A percentile compares a stretch with the other conserved stretches of the same genome.
Conservation (phyloP, 1,140 invertebrate genomes). For the Eueides isabella region DNA sequence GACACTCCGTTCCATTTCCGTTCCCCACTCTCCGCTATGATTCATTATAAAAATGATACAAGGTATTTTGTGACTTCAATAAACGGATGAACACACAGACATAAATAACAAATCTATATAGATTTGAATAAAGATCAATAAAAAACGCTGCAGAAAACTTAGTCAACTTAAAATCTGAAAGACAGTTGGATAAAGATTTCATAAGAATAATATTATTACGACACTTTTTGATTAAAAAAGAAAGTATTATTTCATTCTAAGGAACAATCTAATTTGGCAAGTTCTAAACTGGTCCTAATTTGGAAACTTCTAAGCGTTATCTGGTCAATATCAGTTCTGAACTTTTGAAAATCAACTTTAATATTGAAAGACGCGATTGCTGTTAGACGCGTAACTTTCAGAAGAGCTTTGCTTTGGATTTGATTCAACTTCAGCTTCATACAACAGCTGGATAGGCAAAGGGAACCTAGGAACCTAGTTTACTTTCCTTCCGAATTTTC, state of each 20-base stretch:
- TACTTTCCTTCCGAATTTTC: too few species aligned
- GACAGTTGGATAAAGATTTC: background rate
- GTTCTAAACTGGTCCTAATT: too few species aligned
- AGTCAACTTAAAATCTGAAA: background rate
- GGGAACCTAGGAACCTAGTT: too few species aligned
- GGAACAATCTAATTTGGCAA: background rate
- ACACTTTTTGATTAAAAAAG: conserved; percentile 9
- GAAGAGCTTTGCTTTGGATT: background rate
- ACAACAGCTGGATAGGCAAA: too few species aligned
- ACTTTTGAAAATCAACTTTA: background rate
- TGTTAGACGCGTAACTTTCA: background rate
- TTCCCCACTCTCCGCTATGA: too few species aligned
- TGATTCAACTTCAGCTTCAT: background rate
- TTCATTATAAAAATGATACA: too few species aligned
- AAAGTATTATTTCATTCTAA: background rate
- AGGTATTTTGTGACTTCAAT: too few species aligned
- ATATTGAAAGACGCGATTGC: background rate
- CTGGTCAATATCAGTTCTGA: conserved; percentile 1
- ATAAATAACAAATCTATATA: too few species aligned
- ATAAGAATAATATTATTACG: background rate
- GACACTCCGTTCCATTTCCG: too few species aligned
- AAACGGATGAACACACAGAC: too few species aligned
- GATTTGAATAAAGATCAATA: too few species aligned
- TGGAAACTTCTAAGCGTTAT: background rate
- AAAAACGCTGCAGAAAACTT: background rate